These are phyloP conservation scores for Pristionchus arcanus DNA, from an alignment of 2,888 invertebrate genomes.

Conservation along the genomic window DNA sequence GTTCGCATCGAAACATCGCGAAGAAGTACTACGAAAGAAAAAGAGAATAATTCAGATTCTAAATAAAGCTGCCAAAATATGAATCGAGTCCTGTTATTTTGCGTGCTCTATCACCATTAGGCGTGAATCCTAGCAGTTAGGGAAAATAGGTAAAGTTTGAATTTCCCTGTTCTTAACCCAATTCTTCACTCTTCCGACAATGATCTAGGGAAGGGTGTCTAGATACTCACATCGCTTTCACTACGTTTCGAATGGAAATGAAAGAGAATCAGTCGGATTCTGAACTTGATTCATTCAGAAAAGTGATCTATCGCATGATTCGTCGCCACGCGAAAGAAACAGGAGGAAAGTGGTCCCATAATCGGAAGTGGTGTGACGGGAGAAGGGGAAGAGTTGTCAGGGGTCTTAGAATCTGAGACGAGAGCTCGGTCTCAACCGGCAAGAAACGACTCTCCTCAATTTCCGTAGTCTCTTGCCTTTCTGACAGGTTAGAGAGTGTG, in stretches of 20 bases:
- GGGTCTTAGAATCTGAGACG: slow-evolving; percentile 7
- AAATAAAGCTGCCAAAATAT: not conserved
- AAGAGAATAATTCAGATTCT: not conserved
- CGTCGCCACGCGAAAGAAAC: not conserved
- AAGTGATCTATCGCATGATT: not conserved
- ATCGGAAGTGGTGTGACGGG: not conserved
- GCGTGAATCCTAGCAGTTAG: no score
- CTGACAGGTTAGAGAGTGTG: not conserved
- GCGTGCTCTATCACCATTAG: no score
- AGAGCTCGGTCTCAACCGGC: not conserved
- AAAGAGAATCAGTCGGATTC: no score
- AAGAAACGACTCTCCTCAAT: not conserved
- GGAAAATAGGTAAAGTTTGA: no score
- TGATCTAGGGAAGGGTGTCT: no score
- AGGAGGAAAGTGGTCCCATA: not conserved
- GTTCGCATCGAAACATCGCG: not conserved
- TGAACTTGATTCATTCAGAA: no score
- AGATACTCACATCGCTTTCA: no score
- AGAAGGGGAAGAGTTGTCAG: slow-evolving; percentile 3
- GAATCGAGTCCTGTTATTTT: no score
- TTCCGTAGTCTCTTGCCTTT: not conserved
- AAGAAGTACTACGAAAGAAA: not conserved
- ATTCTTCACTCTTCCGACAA: no score
- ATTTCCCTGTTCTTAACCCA: no score
- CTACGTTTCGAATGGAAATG: no score